A percentile compares a stretch with the other conserved stretches of the same genome.
Evolutionary conservation across 2,113 vertebrate species (phyloP).

Genomic region (Psittacula cyanocephala): DNA sequence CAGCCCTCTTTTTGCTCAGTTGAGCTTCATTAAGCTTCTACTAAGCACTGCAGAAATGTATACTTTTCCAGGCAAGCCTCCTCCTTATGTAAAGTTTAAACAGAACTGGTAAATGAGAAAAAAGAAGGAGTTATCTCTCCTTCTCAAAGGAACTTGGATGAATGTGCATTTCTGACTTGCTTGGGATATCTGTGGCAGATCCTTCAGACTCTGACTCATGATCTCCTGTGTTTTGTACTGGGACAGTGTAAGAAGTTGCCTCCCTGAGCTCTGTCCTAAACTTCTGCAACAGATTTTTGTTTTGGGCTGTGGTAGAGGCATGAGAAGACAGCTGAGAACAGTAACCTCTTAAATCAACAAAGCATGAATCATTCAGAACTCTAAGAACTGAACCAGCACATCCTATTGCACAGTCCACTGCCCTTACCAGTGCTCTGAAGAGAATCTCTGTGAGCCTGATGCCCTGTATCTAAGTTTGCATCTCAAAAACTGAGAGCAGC

Average conservation of each 20-base stretch:
- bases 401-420: not conserved
- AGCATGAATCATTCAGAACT: not conserved
- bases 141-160: not conserved
- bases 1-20: not conserved
- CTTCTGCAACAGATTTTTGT: not conserved
- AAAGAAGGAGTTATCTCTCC: not conserved
- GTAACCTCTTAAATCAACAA: not conserved
- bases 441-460: not conserved
- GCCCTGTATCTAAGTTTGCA: not conserved
- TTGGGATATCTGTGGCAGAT: not conserved
- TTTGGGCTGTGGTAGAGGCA: not conserved
- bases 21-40: not conserved
- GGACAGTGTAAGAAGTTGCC: not conserved
- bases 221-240: slow-evolving; percentile 1
- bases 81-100: not conserved
- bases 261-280: not conserved
- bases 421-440: not conserved
- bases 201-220: slow-evolving; percentile 14
- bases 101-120: not conserved
- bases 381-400: not conserved
- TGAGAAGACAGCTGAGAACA: not conserved
- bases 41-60: not conserved
- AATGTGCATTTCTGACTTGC: not conserved
- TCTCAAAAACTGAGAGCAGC: not conserved
- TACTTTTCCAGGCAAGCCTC: not conserved